Conservation (phyloP, 1,140 invertebrate genomes). For the Drosophila bipectinata region DNA sequence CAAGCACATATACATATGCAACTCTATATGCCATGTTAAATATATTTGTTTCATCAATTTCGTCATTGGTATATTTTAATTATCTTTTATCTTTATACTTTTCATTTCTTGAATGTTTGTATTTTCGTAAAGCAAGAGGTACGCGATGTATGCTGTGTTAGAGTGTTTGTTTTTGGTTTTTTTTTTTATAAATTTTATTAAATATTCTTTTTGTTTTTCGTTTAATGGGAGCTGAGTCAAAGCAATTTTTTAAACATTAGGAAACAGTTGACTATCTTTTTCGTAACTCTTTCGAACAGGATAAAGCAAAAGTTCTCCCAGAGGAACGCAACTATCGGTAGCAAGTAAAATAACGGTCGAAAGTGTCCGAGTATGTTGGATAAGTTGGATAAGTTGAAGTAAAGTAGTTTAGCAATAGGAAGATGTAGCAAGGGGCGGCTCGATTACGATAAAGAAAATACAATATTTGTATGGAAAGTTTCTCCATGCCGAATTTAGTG, state of each 20-base stretch:
- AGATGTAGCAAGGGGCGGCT: conserved; percentile 29
- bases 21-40: conserved; percentile 55
- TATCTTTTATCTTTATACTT: conserved; percentile 44
- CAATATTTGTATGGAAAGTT: conserved; percentile 6
- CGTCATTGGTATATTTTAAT: conserved; percentile 59
- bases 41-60: conserved; percentile 55
- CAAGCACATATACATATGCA: conserved; percentile 58
- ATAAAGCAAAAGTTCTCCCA: conserved; percentile 38
- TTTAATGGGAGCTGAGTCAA: conserved; percentile 44
- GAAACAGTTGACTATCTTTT: conserved; percentile 49
- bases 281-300: conserved; percentile 27
- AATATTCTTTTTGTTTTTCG: neutral
- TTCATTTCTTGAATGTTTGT: conserved; percentile 48
- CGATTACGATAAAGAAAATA: conserved; percentile 17
- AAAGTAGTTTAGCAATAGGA: conserved; percentile 21
- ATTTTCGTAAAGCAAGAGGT: conserved; percentile 79
- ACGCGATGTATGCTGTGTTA: conserved; percentile 57
- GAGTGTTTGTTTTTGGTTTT: conserved; percentile 47
- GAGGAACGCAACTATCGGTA: conserved; percentile 20
- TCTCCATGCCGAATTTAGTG: conserved; percentile 24
- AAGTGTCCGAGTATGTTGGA: conserved; percentile 8
- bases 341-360: conserved; percentile 41
- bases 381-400: conserved; percentile 6
- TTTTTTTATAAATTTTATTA: conserved; percentile 12
- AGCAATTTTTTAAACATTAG: conserved; percentile 74